Evolutionary conservation across 2,888 invertebrate species (phyloP).

Genomic region (Caenorhabditis sp.): DNA sequence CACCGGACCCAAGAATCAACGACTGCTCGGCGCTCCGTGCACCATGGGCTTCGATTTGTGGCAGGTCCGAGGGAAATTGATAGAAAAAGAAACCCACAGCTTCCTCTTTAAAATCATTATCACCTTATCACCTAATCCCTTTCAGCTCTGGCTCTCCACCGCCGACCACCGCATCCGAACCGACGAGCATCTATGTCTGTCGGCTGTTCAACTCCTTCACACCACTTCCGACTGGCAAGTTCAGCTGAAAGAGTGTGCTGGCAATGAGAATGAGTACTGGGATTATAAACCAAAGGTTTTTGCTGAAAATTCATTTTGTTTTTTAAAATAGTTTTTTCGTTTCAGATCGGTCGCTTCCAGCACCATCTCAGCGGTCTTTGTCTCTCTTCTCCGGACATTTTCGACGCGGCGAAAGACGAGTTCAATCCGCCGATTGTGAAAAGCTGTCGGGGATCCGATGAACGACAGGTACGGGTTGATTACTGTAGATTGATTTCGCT

Average conservation of each 20-base stretch:
- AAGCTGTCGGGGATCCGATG: conserved; percentile 45
- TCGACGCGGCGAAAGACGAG: conserved; percentile 55
- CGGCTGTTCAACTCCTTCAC: conserved; percentile 68
- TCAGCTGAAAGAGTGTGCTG: conserved; percentile 82
- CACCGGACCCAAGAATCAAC: conserved; percentile 75
- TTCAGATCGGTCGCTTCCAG: conserved; percentile 70
- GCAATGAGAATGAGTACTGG: conserved; percentile 80
- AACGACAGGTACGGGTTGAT: conserved; percentile 25
- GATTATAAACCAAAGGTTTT: conserved; percentile 72
- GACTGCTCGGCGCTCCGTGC: conserved; percentile 75
- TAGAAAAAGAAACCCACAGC: too few species aligned
- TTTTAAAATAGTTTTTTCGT: too few species aligned
- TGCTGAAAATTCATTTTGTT: too few species aligned
- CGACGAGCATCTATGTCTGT: conserved; percentile 82
- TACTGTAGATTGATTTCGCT: too few species aligned
- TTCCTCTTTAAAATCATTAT: too few species aligned
- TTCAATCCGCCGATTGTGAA: conserved; percentile 55
- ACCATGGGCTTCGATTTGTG: conserved; percentile 83
- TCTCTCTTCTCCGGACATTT: conserved; percentile 60
- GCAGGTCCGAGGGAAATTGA: conserved; percentile 82
- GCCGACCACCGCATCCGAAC: conserved; percentile 76
- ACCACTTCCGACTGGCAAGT: conserved; percentile 75
- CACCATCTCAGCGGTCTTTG: conserved; percentile 79
- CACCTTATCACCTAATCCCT: not conserved
- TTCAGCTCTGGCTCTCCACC: conserved; percentile 82